Conservation (phyloP, 2,113 vertebrate genomes). For the Proterorhinus semilunaris region DNA sequence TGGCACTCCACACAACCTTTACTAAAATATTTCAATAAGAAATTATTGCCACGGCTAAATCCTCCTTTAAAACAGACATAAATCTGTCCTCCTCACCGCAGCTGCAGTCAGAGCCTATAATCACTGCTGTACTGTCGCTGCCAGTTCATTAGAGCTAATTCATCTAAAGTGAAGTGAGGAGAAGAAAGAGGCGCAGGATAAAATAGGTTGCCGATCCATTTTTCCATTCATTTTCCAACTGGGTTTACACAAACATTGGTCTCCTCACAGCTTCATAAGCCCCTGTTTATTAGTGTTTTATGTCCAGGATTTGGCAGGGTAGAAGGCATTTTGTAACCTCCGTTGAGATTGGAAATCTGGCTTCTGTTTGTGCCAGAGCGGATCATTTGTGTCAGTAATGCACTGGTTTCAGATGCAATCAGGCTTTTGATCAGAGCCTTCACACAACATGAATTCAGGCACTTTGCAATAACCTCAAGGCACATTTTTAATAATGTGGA, state of each 20-base stretch:
- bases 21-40: neutral
- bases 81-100: neutral
- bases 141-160: slow-evolving; percentile 10
- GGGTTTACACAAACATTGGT: slow-evolving; percentile 1
- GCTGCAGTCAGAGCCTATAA: slow-evolving; percentile 6
- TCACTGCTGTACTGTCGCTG: neutral
- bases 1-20: neutral
- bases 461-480: neutral
- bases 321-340: neutral
- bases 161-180: slow-evolving; percentile 3
- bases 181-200: neutral
- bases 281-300: slow-evolving; percentile 3
- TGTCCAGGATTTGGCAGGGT: neutral
- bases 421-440: slow-evolving; percentile 3
- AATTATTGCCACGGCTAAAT: neutral
- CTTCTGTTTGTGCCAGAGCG: slow-evolving; percentile 5
- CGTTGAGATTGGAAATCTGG: neutral
- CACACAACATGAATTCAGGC: neutral
- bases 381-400: slow-evolving; percentile 4
- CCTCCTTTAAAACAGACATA: neutral
- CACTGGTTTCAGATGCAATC: neutral
- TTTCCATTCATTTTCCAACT: neutral
- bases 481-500: neutral
- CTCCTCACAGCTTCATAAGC: neutral
- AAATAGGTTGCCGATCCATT: neutral